Base-by-base conservation (phyloP, 2,888 invertebrate genomes). In the Pocota personata region DNA sequence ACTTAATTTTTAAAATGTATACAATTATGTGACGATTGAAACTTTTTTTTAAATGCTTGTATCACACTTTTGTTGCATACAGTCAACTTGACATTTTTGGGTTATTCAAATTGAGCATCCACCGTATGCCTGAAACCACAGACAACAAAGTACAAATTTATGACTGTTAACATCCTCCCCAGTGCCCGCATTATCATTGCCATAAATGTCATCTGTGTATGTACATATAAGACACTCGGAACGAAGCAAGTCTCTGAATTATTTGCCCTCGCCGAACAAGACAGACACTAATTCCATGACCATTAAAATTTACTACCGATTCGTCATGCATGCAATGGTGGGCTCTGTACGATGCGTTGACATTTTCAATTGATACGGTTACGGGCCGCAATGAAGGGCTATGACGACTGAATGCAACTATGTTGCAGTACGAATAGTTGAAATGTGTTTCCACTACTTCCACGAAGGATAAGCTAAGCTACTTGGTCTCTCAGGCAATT, bases 271-370 rank as follows among this genome's bases (percentile, higher is more conserved):
- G 24, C 1, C 60, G 43, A 43, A 60, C 60, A 64, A 73, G 71
- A 27, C 58, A 77, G 76, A 75, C 52, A 62, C 69, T 71, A 69
- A 78, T 78, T 69, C 69, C 50, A 50, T 52, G 60, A 24, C 62
- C 62, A 62, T 62, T 71, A 62, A 71, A 62, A 55, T 69, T 78
- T 62, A 69, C 50, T 57, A 57, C 52, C 50, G 58, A 78, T 78
- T 78, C 60, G 60, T 78, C 78, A 78, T 71, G 77, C 40, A 69
- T 52, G 55, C 60, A 16, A 30, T 60, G 35, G 40, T 27, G 69
- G 30, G 30, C 16, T 27, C 21, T 62, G 35, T 16, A 37, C 66
- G 48, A 66, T 37, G 48, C 76, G 76, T 48, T 76, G 76, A 76
- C 76, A 58, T 48, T 58, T 48, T 58, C 50, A 76, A 58, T 76